Conservation (phyloP, 2,113 vertebrate species). For the Struthio camelus region DNA sequence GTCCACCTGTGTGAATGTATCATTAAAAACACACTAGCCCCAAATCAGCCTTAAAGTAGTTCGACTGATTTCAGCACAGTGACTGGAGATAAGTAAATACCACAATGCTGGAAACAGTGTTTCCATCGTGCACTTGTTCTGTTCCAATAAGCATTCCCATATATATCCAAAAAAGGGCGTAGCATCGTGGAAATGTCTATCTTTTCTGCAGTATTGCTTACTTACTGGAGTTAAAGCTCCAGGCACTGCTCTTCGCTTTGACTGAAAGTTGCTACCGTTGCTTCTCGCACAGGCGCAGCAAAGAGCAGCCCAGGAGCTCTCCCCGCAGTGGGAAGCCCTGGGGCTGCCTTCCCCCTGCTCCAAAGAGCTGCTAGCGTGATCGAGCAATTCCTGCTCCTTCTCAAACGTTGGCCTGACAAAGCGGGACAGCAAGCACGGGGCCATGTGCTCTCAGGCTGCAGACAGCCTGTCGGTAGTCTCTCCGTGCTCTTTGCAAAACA, state of each 20-base stretch:
- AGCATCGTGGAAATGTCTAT: not conserved
- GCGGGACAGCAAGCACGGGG: not conserved
- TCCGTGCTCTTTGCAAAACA: slow-evolving; percentile 34
- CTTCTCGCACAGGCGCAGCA: not conserved
- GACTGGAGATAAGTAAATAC: not conserved
- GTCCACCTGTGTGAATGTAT: not conserved
- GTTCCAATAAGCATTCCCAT: not conserved
- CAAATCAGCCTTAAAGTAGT: not conserved
- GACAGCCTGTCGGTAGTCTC: slow-evolving; percentile 7
- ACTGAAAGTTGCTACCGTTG: not conserved
- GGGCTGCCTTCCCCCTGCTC: slow-evolving; percentile 11
- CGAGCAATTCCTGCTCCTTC: slow-evolving; percentile 38
- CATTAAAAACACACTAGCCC: not conserved
- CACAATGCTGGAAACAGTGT: not conserved
- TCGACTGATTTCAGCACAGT: not conserved
- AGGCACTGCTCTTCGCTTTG: not conserved
- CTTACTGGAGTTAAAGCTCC: not conserved
- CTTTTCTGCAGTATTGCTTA: not conserved
- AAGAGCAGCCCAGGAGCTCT: not conserved
- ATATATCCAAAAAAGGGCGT: not conserved
- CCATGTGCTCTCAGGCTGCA: not conserved
- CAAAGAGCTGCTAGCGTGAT: not conserved
- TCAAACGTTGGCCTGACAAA: slow-evolving; percentile 33
- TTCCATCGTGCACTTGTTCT: not conserved
- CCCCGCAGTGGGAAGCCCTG: not conserved